A percentile compares a stretch with the other conserved stretches of the same genome.
These are phyloP conservation scores for Actenoides lindsayi DNA, from an alignment of 2,113 vertebrate genomes.

Conservation along the genomic window DNA sequence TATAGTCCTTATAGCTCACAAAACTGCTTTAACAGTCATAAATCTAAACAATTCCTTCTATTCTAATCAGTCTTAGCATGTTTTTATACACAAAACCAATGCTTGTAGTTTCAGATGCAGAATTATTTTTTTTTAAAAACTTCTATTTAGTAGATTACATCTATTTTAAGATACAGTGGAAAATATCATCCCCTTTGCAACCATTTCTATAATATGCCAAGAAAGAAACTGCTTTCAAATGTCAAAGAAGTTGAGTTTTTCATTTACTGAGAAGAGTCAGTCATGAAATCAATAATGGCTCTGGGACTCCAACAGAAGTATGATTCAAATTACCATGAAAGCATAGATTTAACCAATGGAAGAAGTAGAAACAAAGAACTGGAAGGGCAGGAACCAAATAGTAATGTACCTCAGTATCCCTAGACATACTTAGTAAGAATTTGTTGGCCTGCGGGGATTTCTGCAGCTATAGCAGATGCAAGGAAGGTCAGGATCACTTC, in stretches of 20 bases:
- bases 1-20: slow-evolving; percentile 21
- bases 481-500: not conserved
- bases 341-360: not conserved
- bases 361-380: not conserved
- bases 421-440: not conserved
- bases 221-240: not conserved
- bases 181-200: not conserved
- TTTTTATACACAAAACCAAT: not conserved
- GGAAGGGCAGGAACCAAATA: not conserved
- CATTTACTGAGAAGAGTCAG: not conserved
- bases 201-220: not conserved
- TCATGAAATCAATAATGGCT: not conserved
- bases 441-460: not conserved
- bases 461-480: not conserved
- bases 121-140: too few relatives aligned
- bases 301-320: not conserved
- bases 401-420: not conserved
- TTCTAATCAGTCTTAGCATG: not conserved
- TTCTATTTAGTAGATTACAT: not conserved
- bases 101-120: not conserved
- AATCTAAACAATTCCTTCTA: slow-evolving; percentile 2
- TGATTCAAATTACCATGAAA: not conserved
- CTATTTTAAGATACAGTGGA: not conserved
- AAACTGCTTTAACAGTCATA: slow-evolving; percentile 30
- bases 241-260: not conserved